Evolutionary conservation across 2,888 invertebrate species (phyloP).

Genomic region (Pimpla rufipes): DNA sequence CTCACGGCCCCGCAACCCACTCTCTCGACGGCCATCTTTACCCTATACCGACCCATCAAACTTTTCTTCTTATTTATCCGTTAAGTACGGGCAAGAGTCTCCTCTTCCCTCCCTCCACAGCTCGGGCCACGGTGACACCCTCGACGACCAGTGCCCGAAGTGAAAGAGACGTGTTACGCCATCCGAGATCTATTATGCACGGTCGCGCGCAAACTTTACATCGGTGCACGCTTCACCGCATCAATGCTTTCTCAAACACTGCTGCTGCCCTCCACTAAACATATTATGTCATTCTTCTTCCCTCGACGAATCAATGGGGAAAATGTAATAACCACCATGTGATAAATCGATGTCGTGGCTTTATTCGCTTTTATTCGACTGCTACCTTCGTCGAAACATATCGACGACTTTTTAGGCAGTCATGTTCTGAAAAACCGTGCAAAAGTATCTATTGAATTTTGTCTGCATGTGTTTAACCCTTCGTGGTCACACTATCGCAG

Average conservation of each 20-base stretch:
- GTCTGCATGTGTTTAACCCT: too few relatives aligned
- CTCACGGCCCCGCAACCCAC: constrained; percentile 55
- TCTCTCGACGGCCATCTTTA: constrained; percentile 58
- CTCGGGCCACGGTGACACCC: constrained; percentile 4
- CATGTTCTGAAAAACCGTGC: too few relatives aligned
- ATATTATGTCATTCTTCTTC: not conserved
- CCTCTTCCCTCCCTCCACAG: constrained; percentile 56
- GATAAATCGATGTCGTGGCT: not conserved
- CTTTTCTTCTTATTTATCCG: constrained; percentile 74
- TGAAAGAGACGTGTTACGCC: constrained; percentile 37
- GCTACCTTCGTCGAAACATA: too few relatives aligned
- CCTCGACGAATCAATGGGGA: not conserved
- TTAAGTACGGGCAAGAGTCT: constrained; percentile 77
- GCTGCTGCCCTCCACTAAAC: not conserved
- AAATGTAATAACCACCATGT: not conserved
- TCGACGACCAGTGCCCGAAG: constrained; percentile 1
- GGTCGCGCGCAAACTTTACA: constrained; percentile 35
- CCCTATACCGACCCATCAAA: constrained; percentile 25
- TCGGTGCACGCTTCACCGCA: constrained; percentile 58
- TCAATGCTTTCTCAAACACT: not conserved
- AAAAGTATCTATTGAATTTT: too few relatives aligned
- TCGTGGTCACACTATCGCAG: too few relatives aligned
- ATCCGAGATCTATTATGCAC: constrained; percentile 14
- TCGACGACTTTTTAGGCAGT: too few relatives aligned
- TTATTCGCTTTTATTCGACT: too few relatives aligned